Evolutionary conservation across 1,140 invertebrate species (phyloP).

Genomic region (Tribolium madens): DNA sequence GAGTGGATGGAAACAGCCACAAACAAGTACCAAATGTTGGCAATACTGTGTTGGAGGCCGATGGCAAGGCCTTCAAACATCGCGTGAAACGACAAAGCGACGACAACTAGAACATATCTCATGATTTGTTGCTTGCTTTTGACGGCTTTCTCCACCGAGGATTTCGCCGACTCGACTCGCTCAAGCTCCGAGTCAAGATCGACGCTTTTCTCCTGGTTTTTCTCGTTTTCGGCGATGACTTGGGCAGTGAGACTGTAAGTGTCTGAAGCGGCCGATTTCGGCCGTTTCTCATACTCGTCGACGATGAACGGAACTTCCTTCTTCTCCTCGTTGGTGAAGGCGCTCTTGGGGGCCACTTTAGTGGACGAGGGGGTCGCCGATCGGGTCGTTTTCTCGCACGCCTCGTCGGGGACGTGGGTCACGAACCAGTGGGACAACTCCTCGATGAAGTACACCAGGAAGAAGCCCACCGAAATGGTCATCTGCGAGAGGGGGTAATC

Average conservation of each 20-base stretch:
- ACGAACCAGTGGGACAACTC: constrained; percentile 66
- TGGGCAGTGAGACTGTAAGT: constrained; percentile 1
- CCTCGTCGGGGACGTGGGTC: constrained; percentile 30
- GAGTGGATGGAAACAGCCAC: constrained; percentile 82
- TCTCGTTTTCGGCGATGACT: constrained; percentile 23
- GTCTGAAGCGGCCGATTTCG: background rate
- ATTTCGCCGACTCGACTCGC: constrained; percentile 1
- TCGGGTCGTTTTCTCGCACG: background rate
- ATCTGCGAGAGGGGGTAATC: constrained; percentile 69
- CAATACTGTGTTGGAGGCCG: constrained; percentile 75
- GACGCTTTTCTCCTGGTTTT: constrained; percentile 29
- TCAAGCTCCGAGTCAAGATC: constrained; percentile 42
- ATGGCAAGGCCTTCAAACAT: constrained; percentile 87
- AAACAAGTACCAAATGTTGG: constrained; percentile 77
- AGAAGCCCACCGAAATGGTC: constrained; percentile 72
- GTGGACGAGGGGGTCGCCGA: background rate
- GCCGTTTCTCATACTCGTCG: constrained; percentile 12
- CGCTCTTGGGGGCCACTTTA: constrained; percentile 9
- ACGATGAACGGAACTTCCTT: background rate
- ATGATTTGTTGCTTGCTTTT: constrained; percentile 66
- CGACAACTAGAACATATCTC: constrained; percentile 75
- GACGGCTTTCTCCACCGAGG: constrained; percentile 15
- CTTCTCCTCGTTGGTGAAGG: background rate
- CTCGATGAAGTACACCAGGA: constrained; percentile 73
- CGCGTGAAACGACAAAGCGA: constrained; percentile 83